Base-by-base conservation (phyloP, 2,888 invertebrate genomes). In the Leptopilina myrica region DNA sequence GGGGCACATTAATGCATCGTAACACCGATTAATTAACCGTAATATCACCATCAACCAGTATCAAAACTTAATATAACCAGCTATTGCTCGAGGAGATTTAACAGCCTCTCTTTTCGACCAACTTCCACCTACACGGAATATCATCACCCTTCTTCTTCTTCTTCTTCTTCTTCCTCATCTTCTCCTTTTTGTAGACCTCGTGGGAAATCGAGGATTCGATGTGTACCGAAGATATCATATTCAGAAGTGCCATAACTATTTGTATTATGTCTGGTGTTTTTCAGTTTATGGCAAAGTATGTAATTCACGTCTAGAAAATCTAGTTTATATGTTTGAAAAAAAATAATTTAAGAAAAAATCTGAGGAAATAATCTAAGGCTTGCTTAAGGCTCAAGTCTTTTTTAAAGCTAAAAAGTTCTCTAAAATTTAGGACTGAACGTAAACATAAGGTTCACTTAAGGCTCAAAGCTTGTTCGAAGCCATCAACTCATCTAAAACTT, bases 1-100 rank as follows among this genome's bases (percentile, higher is more conserved):
- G 82, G 82, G 78, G 81, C 83, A 80, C 76, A 84, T 82, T 81
- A 81, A 82, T 82, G 82, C 79, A 80, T 81, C 84, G 80, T 80
- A 83, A 81, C 81, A 79, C 82, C 80, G 81, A 81, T 62, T 85
- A 84, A 85, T 85, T 84, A 85, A 85, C 84, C 83, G 81, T 77
- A 81, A 83, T 79, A 79, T 79, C 83, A 80, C 77, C 77, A 76
- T 77, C 76, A 78, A 77, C 83, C 77, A 78, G 62, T 73, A 77
- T 78, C 80, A 67, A 79, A 49, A 81, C 78, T 15, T 20, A 49
- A 20, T 64, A 20, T 64, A 79, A 59, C 11, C n/a, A 56, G 20
- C 69, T 53, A 69, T 49, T 11, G 14, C 26, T 53, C 49, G 49
- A 69, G 69, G 53, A 73, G 49, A 49, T 49, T 49, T 49, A 53